These are phyloP conservation scores for Drosophila varians DNA, from an alignment of 1,140 invertebrate species.

Conservation along the genomic window DNA sequence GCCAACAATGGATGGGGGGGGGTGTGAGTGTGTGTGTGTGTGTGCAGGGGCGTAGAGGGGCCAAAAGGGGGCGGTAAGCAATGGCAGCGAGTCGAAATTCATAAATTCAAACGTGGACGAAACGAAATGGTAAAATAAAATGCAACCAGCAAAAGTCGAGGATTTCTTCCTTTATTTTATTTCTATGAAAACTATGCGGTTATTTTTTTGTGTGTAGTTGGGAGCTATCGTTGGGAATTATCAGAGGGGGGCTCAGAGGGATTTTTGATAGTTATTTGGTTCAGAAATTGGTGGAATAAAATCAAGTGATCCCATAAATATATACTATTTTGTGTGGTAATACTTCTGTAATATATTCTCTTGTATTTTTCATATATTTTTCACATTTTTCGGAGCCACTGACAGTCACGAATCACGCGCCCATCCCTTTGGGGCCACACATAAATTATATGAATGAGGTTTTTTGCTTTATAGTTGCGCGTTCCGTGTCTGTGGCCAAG, in stretches of 20 bases:
- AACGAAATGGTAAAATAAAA: slow-evolving; percentile 68
- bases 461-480: slow-evolving; percentile 60
- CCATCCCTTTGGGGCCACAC: slow-evolving; percentile 31
- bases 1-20: slow-evolving; percentile 39
- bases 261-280: too few relatives aligned
- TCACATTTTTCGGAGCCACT: background rate
- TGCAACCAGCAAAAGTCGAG: slow-evolving; percentile 39
- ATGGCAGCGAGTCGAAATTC: slow-evolving; percentile 43
- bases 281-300: too few relatives aligned
- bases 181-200: too few relatives aligned
- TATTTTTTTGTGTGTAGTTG: too few relatives aligned
- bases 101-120: slow-evolving; percentile 49
- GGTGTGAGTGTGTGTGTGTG: too few relatives aligned
- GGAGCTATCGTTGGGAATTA: too few relatives aligned
- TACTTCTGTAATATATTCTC: too few relatives aligned
- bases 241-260: too few relatives aligned
- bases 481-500: slow-evolving; percentile 56
- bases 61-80: background rate
- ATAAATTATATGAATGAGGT: slow-evolving; percentile 56
- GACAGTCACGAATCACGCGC: slow-evolving; percentile 21
- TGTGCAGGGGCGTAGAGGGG: background rate
- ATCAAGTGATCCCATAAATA: too few relatives aligned
- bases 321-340: too few relatives aligned
- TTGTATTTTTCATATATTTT: too few relatives aligned
- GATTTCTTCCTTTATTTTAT: too few relatives aligned